Evolutionary conservation across 2,888 invertebrate genomes (phyloP).

Genomic region (Iselma pallidipennis): DNA sequence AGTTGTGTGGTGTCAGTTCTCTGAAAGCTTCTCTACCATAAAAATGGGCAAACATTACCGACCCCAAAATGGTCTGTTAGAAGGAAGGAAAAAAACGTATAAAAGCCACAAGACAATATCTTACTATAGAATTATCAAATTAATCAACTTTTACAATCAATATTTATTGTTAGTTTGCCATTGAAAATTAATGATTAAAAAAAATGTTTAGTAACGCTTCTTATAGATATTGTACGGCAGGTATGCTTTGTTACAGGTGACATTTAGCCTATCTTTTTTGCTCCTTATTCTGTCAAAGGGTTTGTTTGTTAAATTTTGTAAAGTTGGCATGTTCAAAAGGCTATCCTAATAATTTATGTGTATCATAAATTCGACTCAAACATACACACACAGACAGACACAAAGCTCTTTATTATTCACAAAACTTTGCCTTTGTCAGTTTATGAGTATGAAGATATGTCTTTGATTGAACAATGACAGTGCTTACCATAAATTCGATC

Average conservation of each 20-base stretch:
- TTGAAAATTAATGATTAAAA: no score
- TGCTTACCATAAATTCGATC: not conserved
- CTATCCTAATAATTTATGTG: not conserved
- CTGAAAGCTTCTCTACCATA: not conserved
- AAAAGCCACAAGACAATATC: no score
- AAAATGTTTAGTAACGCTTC: no score
- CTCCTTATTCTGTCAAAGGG: not conserved
- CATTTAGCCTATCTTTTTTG: not conserved
- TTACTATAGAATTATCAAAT: no score
- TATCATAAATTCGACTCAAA: not conserved
- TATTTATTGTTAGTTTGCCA: no score
- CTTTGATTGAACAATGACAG: not conserved
- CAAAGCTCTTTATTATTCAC: no score
- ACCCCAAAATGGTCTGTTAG: no score
- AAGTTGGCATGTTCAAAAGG: not conserved
- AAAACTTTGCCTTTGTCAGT: not conserved
- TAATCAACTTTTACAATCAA: no score
- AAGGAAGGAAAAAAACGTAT: no score
- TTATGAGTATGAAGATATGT: not conserved
- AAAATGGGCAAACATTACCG: not conserved
- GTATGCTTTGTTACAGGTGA: not conserved
- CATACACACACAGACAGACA: no score
- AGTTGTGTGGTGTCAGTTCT: no score
- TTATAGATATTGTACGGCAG: no score
- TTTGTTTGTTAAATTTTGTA: not conserved